A percentile compares a stretch with the other conserved stretches of the same genome.
Evolutionary conservation across 1,140 invertebrate species (phyloP).

Genomic region (Psilanteris sp.): DNA sequence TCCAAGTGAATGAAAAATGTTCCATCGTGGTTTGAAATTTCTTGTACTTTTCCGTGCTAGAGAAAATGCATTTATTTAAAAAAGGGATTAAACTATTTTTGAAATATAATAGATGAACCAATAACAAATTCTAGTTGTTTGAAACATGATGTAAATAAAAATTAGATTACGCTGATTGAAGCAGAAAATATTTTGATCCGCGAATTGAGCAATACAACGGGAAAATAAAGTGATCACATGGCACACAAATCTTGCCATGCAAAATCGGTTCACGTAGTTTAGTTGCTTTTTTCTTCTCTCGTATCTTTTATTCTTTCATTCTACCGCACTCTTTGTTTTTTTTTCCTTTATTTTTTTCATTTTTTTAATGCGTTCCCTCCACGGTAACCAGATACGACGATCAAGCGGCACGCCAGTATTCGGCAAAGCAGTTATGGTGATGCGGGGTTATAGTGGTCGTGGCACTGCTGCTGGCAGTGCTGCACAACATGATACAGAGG

Average conservation of each 20-base stretch:
- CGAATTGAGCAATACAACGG: conserved; percentile 5
- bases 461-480: conserved; percentile 41
- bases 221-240: conserved; percentile 21
- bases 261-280: conserved; percentile 46
- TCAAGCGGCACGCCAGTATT: conserved; percentile 65
- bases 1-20: too few species aligned
- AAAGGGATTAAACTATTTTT: too few species aligned
- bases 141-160: too few species aligned
- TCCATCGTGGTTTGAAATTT: too few species aligned
- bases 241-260: conserved; percentile 56
- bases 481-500: conserved; percentile 48
- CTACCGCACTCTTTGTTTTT: conserved; percentile 34
- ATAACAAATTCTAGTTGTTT: too few species aligned
- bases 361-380: conserved; percentile 50
- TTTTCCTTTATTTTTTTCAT: too few species aligned
- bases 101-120: too few species aligned
- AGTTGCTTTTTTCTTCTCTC: conserved; percentile 37
- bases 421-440: conserved; percentile 43
- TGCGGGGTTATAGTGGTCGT: conserved; percentile 52
- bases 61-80: too few species aligned
- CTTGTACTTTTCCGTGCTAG: too few species aligned
- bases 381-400: conserved; percentile 70
- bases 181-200: too few species aligned
- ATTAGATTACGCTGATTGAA: too few species aligned
- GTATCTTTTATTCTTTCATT: conserved; percentile 34